Evolutionary conservation across 2,113 vertebrate genomes (phyloP), one percentile per base, ranked within the genome.

Genomic region (Dromas ardeola): DNA sequence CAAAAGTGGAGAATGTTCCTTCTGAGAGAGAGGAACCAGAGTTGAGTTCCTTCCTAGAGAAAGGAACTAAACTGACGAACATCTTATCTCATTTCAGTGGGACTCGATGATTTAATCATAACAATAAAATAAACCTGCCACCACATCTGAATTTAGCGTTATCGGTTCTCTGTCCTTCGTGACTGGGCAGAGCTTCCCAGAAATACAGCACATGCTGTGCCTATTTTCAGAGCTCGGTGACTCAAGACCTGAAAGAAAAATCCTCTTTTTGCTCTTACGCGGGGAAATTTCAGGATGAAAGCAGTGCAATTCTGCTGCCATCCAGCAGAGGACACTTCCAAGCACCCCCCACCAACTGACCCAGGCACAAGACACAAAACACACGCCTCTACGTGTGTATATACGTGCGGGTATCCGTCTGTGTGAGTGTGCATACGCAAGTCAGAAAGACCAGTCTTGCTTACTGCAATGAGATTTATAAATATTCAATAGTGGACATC

Each of bases 401-500:
- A 2, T 9, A 15, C 0, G 4, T 27, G 59, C 0, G 4, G 38
- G 32, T 3, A 1, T 10, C 11, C 2, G 40, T 47, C 67, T 73
- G 42, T 29, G 50, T 22, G 78, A 22, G 10, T 1, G 17, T 74
- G 86, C 52, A 15, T 16, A 8, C 0, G 17, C 50, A 88, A 87
- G 77, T 47, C 53, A 90, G 21, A 42, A 62, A 80, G 16, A 79
- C 14, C 62, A 73, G 61, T 14, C 88, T 34, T 61, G 30, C 81
- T 40, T 32, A 7, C 65, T 79, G 87, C 81, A 77, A 15, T 2
- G 42, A 29, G 53, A 8, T 69, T 93, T 15, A 88, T 85, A 78
- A 94, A 93, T 94, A 91, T 93, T 72, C 86, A 90, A 29, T 23
- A 80, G 49, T 69, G 93, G 94, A 76, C 66, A 78, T 63, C 65